A percentile compares a stretch with the other conserved stretches of the same genome.
These are phyloP conservation scores for Ctenodactylus gundi DNA, from an alignment of 2,113 vertebrate genomes.

Conservation along the genomic window DNA sequence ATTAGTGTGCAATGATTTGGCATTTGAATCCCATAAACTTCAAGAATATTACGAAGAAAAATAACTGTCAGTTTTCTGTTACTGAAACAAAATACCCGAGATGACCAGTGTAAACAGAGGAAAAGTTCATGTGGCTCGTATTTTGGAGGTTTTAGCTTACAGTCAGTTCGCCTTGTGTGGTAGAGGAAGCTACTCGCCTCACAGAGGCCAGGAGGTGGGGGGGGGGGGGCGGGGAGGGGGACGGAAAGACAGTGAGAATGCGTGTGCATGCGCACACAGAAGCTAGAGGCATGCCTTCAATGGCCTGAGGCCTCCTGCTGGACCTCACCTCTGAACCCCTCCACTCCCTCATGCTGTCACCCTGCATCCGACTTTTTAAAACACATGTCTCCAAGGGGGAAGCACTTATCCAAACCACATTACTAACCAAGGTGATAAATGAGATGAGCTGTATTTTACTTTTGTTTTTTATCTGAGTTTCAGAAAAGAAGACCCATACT, in stretches of 20 bases:
- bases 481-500: not conserved
- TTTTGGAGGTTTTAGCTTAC: not conserved
- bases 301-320: not conserved
- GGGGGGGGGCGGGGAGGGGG: too few relatives aligned
- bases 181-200: not conserved
- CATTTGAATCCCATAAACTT: not conserved
- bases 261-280: too few relatives aligned
- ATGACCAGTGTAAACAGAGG: not conserved
- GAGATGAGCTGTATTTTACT: not conserved
- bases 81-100: not conserved
- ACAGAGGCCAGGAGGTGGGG: not conserved
- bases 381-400: not conserved
- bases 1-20: not conserved
- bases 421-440: not conserved
- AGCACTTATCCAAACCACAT: not conserved
- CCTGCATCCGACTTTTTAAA: not conserved
- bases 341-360: too few relatives aligned
- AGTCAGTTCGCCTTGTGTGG: not conserved
- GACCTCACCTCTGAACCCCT: too few relatives aligned
- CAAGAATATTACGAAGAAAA: not conserved
- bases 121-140: not conserved
- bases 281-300: too few relatives aligned
- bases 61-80: not conserved
- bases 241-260: too few relatives aligned
- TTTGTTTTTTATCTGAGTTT: conserved; percentile 1